Evolutionary conservation across 2,888 invertebrate species (phyloP).

Genomic region (Maniola hyperantus): DNA sequence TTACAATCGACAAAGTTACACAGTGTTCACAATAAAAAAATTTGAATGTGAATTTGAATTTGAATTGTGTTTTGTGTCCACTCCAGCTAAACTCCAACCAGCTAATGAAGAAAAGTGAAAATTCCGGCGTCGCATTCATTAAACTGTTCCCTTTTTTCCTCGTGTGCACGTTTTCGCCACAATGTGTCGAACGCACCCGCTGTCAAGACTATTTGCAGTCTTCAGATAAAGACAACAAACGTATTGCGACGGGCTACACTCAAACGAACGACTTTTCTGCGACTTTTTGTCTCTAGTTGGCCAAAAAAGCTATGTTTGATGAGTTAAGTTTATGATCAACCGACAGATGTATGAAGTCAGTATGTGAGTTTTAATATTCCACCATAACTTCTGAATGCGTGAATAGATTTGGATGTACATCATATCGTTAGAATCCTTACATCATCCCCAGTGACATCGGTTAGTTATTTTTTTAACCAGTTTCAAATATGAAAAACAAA

Average conservation of each 20-base stretch:
- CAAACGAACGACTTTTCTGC: neutral
- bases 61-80: neutral
- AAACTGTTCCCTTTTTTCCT: slow-evolving; percentile 39
- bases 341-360: no score
- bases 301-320: no score
- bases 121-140: slow-evolving; percentile 38
- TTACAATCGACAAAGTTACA: neutral
- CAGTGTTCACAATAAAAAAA: no score
- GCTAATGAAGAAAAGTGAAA: slow-evolving; percentile 24
- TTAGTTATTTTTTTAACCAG: no score
- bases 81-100: neutral
- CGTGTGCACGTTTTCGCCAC: slow-evolving; percentile 38
- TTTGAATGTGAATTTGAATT: no score
- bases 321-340: no score
- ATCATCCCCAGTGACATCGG: no score
- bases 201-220: slow-evolving; percentile 48
- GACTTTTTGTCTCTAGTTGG: neutral
- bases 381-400: no score
- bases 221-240: slow-evolving; percentile 39
- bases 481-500: no score
- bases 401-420: no score
- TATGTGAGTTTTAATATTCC: no score
- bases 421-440: no score
- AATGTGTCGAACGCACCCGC: slow-evolving; percentile 41
- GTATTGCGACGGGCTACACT: neutral